These are phyloP conservation scores for Parochlus steinenii DNA, from an alignment of 2,888 invertebrate genomes.

Conservation along the genomic window DNA sequence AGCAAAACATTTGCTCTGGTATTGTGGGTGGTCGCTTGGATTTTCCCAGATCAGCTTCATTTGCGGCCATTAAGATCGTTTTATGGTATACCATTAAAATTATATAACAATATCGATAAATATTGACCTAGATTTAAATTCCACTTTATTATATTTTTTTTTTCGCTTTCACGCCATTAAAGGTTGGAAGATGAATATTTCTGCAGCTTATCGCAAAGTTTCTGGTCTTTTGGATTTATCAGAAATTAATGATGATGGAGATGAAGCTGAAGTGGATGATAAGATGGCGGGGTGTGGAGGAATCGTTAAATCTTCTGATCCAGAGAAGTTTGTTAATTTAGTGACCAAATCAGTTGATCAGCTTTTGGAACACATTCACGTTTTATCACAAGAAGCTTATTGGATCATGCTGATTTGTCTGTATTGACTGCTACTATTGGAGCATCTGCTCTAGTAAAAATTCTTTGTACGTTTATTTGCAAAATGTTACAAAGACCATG, in stretches of 20 bases:
- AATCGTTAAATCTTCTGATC: constrained; percentile 58
- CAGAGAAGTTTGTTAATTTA: constrained; percentile 53
- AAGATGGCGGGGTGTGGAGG: constrained; percentile 35
- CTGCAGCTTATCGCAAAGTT: constrained; percentile 52
- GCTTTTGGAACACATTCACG: constrained; percentile 60
- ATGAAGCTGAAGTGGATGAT: constrained; percentile 19
- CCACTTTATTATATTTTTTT: no score
- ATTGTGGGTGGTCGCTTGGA: constrained; percentile 69
- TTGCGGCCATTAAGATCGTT: constrained; percentile 67
- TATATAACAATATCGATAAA: no score
- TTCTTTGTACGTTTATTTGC: constrained; percentile 59
- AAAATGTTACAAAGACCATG: constrained; percentile 29
- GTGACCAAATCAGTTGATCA: constrained; percentile 56
- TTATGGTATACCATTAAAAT: no score
- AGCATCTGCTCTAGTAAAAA: constrained; percentile 65
- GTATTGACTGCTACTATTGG: constrained; percentile 68
- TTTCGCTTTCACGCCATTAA: no score
- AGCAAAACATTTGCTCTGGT: constrained; percentile 59
- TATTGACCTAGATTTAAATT: no score
- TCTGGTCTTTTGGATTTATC: constrained; percentile 34
- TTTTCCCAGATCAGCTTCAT: constrained; percentile 69
- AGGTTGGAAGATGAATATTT: constrained; percentile 71
- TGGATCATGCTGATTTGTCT: constrained; percentile 69
- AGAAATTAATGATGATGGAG: constrained; percentile 9
- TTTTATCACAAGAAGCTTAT: constrained; percentile 63